Conservation (phyloP, 35 echinoderm and acorn worm species). For the Hemicentrotus pulcherrimus region DNA sequence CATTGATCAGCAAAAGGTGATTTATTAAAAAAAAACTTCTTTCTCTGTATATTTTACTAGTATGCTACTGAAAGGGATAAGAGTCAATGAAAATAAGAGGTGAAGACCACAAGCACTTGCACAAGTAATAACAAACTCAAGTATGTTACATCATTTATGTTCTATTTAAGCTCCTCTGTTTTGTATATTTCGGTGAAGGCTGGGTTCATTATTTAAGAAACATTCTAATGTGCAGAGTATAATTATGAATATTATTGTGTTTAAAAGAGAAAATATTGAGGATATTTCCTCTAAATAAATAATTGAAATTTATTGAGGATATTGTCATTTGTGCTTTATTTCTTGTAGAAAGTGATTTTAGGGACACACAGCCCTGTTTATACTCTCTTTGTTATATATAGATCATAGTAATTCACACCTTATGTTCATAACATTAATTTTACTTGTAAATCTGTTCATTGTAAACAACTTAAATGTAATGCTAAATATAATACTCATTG, state of each 20-base stretch:
- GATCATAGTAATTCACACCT: no score
- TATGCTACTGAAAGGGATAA: background rate
- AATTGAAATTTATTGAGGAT: background rate
- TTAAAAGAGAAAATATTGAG: background rate
- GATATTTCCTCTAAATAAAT: background rate
- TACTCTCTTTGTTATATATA: background rate
- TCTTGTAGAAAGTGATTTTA: background rate
- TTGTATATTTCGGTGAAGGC: slow-evolving; percentile 3
- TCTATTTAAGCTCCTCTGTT: background rate
- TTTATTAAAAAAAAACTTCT: background rate
- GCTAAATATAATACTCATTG: no score
- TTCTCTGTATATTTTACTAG: background rate
- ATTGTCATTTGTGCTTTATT: background rate
- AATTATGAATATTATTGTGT: background rate
- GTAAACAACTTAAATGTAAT: no score
- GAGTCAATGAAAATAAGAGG: background rate
- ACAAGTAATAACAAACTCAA: background rate
- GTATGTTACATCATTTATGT: background rate
- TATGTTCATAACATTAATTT: no score
- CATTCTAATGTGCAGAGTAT: background rate
- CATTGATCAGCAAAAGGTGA: background rate
- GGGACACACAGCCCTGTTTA: background rate
- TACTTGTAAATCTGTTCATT: no score
- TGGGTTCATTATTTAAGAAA: background rate
- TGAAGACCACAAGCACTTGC: background rate